Evolutionary conservation across 2,797 vertebrate genomes (phyloP).

Genomic region (Gymnopithys bicolor): DNA sequence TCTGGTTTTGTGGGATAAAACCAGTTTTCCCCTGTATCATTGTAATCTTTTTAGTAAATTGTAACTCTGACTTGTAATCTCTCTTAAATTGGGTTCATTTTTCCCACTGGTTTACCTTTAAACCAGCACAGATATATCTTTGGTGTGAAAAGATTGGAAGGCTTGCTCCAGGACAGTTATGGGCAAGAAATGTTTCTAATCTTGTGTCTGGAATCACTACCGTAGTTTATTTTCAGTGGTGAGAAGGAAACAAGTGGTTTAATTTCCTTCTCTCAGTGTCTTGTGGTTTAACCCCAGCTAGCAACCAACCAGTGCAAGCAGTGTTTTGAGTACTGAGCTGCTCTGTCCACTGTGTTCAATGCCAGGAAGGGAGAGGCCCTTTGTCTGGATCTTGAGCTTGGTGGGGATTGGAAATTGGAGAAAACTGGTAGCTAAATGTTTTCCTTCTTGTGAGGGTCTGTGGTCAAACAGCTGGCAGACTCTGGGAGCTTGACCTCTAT

Average conservation of each 20-base stretch:
- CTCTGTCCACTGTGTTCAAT: neutral
- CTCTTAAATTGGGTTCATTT: too few species aligned
- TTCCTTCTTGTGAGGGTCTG: neutral
- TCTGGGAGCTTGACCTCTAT: neutral
- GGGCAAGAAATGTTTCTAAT: neutral
- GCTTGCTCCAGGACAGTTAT: neutral
- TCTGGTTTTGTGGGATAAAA: too few species aligned
- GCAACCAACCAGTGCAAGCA: neutral
- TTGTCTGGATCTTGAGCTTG: neutral
- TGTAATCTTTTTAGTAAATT: too few species aligned
- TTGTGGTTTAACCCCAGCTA: neutral
- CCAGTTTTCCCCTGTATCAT: too few species aligned
- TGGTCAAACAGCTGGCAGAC: neutral
- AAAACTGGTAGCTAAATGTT: neutral
- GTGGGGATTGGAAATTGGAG: neutral
- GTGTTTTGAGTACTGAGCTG: neutral
- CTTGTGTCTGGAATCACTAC: neutral
- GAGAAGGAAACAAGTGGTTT: neutral
- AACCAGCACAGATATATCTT: neutral
- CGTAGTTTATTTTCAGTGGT: neutral
- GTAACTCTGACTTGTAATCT: too few species aligned
- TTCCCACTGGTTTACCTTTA: too few species aligned
- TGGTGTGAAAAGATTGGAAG: neutral
- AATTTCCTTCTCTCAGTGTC: neutral
- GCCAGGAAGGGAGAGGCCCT: neutral